phyloP scores from a whole-genome alignment of 2,888 invertebrate species.

The Rhamnusium bicolor region DNA sequence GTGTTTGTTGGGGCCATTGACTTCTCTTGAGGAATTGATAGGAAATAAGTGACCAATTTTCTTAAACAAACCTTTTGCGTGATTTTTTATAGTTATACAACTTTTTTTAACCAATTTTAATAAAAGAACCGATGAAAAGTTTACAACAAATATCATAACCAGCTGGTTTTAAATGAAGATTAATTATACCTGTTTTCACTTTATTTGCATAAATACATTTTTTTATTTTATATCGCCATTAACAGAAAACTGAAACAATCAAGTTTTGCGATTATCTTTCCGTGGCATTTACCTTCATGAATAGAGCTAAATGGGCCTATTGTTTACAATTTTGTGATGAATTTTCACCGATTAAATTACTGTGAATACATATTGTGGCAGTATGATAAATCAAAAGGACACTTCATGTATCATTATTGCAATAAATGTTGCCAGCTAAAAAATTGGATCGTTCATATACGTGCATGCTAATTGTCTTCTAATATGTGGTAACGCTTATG shows the following conservation, averaged over 20 bases:
- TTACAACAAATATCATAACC: no score
- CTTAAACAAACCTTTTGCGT: no score
- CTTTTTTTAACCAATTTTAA: no score
- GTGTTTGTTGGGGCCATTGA: no score
- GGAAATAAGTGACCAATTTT: no score
- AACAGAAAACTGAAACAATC: neutral
- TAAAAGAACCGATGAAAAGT: no score
- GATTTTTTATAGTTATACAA: no score
- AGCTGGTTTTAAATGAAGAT: neutral
- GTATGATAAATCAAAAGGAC: neutral
- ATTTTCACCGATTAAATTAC: neutral
- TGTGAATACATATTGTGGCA: neutral
- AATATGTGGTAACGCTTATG: neutral
- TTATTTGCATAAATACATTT: neutral
- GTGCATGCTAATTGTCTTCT: neutral
- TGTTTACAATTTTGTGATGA: slow-evolving; percentile 1
- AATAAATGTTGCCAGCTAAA: neutral
- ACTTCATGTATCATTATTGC: neutral
- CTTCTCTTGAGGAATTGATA: no score
- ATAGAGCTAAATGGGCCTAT: slow-evolving; percentile 3
- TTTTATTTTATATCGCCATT: neutral
- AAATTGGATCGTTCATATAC: neutral
- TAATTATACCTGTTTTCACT: neutral
- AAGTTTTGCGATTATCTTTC: neutral
- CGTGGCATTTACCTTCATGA: slow-evolving; percentile 15